Base-by-base conservation (phyloP, 2,797 vertebrate species). In the Anguilla megastoma region DNA sequence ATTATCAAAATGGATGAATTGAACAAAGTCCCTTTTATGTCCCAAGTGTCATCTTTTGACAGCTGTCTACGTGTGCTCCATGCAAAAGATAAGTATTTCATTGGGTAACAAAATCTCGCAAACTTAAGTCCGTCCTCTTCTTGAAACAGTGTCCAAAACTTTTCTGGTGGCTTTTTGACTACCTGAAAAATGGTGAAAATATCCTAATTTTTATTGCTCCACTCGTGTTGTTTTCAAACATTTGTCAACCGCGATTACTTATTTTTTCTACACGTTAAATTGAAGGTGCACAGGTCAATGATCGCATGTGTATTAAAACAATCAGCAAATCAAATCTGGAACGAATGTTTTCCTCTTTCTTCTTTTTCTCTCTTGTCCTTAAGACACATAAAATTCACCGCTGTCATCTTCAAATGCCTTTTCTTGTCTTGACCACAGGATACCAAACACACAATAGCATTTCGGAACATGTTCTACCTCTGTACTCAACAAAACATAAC, bases 381-480 rank as follows among this genome's bases (percentile, higher is more conserved):
- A 52, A 74, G 50, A 27, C 66, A 58, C 2, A 63, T 12, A 27
- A 30, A 36, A 91, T 91, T 74, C 90, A 90, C 89, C n/a, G 87
- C 95, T 96, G 96, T 96, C 96, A 96, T 94, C 92, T 86, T 86
- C 91, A 89, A 87, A 90, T 89, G 90, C 92, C 86, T 86, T 50
- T 89, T 63, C 74, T 50, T 18, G 41, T 84, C 84, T 45, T 89
- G 90, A 88, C 58, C 74, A 74, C 86, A 71, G 90, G 91, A 85
- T 90, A 86, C 71, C 92, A 88, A 92, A 90, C 87, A 58, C 74
- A 90, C 89, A 92, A 88, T 88, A 76, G 87, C 89, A 87, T 90
- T 92, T 95, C 95, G 95, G 95, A 95, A 95, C 95, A 93, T 91
- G 92, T 93, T 92, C 91, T 86, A 89, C 91, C 88, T 91, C 92